phyloP scores from a whole-genome alignment of 2,888 invertebrate genomes.

The Conistra vaccinii region DNA sequence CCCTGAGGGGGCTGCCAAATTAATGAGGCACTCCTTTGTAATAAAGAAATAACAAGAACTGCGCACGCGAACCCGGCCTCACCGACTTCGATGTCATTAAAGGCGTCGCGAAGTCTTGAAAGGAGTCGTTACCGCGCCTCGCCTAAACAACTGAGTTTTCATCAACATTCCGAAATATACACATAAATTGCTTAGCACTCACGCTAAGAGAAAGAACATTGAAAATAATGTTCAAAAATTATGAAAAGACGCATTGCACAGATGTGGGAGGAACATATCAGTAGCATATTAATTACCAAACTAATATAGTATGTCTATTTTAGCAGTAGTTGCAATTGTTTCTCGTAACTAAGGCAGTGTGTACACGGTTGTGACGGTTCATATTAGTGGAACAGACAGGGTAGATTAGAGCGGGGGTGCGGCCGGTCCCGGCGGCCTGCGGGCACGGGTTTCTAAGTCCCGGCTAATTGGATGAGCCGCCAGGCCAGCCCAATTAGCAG shows the following conservation, averaged over 20 bases:
- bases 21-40: slow-evolving; percentile 91
- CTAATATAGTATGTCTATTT: slow-evolving; percentile 39
- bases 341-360: slow-evolving; percentile 61
- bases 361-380: slow-evolving; percentile 71
- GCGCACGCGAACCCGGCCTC: slow-evolving; percentile 89
- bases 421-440: slow-evolving; percentile 74
- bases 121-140: slow-evolving; percentile 87
- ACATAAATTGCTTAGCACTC: slow-evolving; percentile 75
- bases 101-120: slow-evolving; percentile 86
- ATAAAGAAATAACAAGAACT: slow-evolving; percentile 91
- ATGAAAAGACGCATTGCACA: slow-evolving; percentile 25
- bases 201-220: slow-evolving; percentile 67
- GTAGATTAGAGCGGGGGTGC: slow-evolving; percentile 81
- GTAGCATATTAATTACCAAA: slow-evolving; percentile 11
- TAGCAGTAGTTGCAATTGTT: slow-evolving; percentile 59
- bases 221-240: slow-evolving; percentile 58
- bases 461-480: slow-evolving; percentile 89
- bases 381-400: slow-evolving; percentile 73
- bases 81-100: slow-evolving; percentile 88
- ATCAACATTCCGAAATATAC: slow-evolving; percentile 80
- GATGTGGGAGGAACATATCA: background rate
- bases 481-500: slow-evolving; percentile 87
- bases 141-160: slow-evolving; percentile 86
- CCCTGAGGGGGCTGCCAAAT: slow-evolving; percentile 90
- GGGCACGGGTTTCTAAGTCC: slow-evolving; percentile 89